These are phyloP conservation scores for Hirundichthys speculiger DNA, from an alignment of 2,113 vertebrate species.

Conservation along the genomic window DNA sequence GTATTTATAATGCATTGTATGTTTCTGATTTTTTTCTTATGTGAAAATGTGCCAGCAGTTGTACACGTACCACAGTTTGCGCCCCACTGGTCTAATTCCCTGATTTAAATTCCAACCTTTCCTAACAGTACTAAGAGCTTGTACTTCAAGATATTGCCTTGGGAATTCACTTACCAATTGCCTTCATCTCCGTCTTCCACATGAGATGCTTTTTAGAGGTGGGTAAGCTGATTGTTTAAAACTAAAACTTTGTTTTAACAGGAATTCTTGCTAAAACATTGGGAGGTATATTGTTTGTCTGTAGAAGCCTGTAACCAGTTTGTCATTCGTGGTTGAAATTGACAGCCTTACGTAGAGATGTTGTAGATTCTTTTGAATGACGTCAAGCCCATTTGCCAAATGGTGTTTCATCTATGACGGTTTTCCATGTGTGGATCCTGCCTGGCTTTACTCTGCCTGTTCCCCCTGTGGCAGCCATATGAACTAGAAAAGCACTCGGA, in stretches of 20 bases:
- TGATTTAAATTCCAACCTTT: too few species aligned
- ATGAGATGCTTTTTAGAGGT: too few species aligned
- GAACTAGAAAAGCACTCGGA: too few species aligned
- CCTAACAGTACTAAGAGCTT: too few species aligned
- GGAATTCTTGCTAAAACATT: neutral
- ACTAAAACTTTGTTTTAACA: neutral
- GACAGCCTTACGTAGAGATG: constrained; percentile 22
- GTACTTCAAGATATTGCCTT: too few species aligned
- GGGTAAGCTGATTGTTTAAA: neutral
- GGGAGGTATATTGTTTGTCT: neutral
- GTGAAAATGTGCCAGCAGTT: too few species aligned
- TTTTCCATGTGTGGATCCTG: constrained; percentile 42
- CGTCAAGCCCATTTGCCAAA: constrained; percentile 52
- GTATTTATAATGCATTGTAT: too few species aligned
- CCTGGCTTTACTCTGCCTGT: constrained; percentile 37
- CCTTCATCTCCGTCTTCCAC: too few species aligned
- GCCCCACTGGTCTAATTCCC: too few species aligned
- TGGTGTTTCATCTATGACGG: constrained; percentile 61
- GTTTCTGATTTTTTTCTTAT: too few species aligned
- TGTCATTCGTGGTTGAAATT: constrained; percentile 12
- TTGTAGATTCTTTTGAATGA: constrained; percentile 21
- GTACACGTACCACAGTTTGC: too few species aligned
- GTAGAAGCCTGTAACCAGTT: constrained; percentile 21
- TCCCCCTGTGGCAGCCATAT: constrained; percentile 43
- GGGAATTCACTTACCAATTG: too few species aligned